These are phyloP conservation scores for Chironex yamaguchii DNA, from an alignment of 30 jellyfish, hydroid and myxozoan genomes.

Conservation along the genomic window DNA sequence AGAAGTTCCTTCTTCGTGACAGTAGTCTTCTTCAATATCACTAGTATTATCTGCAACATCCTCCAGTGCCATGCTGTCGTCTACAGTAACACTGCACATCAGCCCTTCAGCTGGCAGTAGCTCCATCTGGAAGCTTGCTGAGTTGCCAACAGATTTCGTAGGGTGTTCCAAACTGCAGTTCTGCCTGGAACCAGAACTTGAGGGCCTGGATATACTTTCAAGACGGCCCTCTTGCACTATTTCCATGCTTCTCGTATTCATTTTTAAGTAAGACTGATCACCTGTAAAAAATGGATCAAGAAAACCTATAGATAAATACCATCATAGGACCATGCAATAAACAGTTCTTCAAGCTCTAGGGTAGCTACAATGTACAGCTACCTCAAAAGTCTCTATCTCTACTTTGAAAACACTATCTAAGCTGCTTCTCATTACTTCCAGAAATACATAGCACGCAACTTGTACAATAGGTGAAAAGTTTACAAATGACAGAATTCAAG, in stretches of 20 bases:
- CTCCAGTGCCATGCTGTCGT: not conserved
- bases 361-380: too few relatives aligned
- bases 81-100: not conserved
- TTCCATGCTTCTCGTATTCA: not conserved
- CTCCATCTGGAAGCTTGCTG: not conserved
- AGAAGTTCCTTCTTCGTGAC: not conserved
- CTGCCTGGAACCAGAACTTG: not conserved
- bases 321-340: too few relatives aligned
- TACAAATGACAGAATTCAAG: too few relatives aligned
- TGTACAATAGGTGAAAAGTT: too few relatives aligned
- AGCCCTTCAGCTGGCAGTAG: not conserved
- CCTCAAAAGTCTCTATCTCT: too few relatives aligned
- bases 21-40: not conserved
- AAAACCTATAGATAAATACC: too few relatives aligned
- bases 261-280: too few relatives aligned
- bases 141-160: not conserved
- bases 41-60: not conserved
- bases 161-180: not conserved
- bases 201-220: not conserved
- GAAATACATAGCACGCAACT: too few relatives aligned
- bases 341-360: too few relatives aligned
- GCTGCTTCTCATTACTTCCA: too few relatives aligned
- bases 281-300: too few relatives aligned
- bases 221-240: not conserved
- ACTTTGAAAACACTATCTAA: too few relatives aligned